Percentiles rank a stretch among this genome's conserved stretches.
These are phyloP conservation scores for Diorhabda elongata DNA, from an alignment of 1,140 invertebrate genomes.

Conservation along the genomic window DNA sequence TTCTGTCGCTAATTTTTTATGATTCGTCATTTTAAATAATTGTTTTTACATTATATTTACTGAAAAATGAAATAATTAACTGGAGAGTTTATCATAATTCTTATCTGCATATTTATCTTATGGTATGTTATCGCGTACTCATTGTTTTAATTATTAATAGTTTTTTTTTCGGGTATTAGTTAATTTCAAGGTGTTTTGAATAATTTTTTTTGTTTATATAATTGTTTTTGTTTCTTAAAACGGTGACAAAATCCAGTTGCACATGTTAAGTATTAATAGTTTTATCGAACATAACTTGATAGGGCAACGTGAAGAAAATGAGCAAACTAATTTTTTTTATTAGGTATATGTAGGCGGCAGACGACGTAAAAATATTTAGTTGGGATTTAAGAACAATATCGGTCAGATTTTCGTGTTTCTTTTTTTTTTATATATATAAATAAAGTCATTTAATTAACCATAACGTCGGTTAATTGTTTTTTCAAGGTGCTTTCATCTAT, in stretches of 20 bases:
- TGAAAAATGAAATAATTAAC: background rate
- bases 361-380: too few species aligned
- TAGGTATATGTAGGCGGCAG: too few species aligned
- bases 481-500: too few species aligned
- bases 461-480: too few species aligned
- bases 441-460: too few species aligned
- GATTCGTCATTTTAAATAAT: background rate
- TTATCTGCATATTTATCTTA: background rate
- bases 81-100: background rate
- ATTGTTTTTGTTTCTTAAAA: conserved; percentile 3
- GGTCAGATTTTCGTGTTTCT: background rate
- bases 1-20: background rate
- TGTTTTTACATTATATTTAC: background rate
- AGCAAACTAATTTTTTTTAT: background rate
- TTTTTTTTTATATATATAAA: too few species aligned
- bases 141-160: background rate
- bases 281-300: background rate
- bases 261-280: background rate
- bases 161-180: background rate
- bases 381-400: background rate
- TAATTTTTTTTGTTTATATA: conserved; percentile 1
- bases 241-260: background rate
- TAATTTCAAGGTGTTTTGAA: background rate
- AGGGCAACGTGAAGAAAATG: background rate
- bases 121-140: background rate